A percentile compares a stretch with the other conserved stretches of the same genome.
Evolutionary conservation across 2,113 vertebrate species (phyloP).

Genomic region (Podiceps cristatus): DNA sequence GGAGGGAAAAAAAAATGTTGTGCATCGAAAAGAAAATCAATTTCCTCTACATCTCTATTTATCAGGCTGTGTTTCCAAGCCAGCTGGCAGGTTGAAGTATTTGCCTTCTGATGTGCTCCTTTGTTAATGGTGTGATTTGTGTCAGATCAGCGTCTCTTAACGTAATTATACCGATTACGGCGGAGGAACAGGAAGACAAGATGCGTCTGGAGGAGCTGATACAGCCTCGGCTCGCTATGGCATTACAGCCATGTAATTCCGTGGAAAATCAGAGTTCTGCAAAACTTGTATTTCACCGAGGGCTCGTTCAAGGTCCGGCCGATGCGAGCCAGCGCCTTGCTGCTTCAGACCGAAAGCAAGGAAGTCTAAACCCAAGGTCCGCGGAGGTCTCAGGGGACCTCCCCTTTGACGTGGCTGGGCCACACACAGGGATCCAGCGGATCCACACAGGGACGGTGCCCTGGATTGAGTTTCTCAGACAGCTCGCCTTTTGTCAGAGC

Average conservation of each 20-base stretch:
- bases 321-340: accelerated
- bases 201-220: background rate
- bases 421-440: background rate
- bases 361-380: background rate
- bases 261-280: background rate
- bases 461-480: background rate
- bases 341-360: background rate
- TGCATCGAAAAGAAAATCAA: background rate
- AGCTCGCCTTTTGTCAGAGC: background rate
- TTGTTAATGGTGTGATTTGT: conserved; percentile 3
- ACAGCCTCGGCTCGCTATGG: background rate
- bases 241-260: accelerated
- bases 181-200: background rate
- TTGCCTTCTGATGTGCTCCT: conserved; percentile 9
- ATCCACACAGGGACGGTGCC: background rate
- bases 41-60: background rate
- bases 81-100: conserved; percentile 24
- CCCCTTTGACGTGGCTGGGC: background rate
- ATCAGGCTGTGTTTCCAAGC: background rate
- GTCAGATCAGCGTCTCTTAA: background rate
- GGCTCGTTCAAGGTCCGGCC: background rate
- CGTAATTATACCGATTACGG: background rate
- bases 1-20: background rate
- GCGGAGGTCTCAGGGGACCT: accelerated
- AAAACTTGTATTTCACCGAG: background rate